Conservation (phyloP, 2,797 vertebrate genomes). For the Cyclopterus lumpus region DNA sequence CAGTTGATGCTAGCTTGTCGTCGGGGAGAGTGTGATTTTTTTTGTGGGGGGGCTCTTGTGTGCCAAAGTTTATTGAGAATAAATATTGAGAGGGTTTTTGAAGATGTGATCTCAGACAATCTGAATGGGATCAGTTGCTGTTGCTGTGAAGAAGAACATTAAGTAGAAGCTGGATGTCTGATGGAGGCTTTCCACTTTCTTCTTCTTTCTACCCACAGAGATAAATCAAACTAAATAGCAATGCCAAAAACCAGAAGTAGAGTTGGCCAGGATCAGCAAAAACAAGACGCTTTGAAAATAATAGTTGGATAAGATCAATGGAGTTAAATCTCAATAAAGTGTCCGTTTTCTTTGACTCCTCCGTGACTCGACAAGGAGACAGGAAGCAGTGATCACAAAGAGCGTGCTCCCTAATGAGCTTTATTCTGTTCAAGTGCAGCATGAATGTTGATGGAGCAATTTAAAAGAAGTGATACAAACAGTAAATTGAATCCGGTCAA, state of each 20-base stretch:
- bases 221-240: neutral
- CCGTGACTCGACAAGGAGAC: conserved; percentile 1
- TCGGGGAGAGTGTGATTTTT: neutral
- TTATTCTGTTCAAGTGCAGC: neutral
- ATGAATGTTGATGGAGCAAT: conserved; percentile 23
- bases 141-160: neutral
- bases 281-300: conserved; percentile 12
- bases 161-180: neutral
- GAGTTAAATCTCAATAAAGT: conserved; percentile 9
- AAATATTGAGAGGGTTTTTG: neutral
- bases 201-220: neutral
- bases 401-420: neutral
- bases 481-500: conserved; percentile 7
- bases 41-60: neutral
- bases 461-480: conserved; percentile 1
- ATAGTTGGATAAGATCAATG: conserved; percentile 11
- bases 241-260: neutral
- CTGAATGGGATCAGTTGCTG: neutral
- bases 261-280: neutral
- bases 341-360: conserved; percentile 12
- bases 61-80: neutral
- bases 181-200: neutral
- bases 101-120: neutral
- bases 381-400: conserved; percentile 5
- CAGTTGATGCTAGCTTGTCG: neutral